Base-by-base conservation (phyloP, 2,113 vertebrate species). In the Lanius collurio region DNA sequence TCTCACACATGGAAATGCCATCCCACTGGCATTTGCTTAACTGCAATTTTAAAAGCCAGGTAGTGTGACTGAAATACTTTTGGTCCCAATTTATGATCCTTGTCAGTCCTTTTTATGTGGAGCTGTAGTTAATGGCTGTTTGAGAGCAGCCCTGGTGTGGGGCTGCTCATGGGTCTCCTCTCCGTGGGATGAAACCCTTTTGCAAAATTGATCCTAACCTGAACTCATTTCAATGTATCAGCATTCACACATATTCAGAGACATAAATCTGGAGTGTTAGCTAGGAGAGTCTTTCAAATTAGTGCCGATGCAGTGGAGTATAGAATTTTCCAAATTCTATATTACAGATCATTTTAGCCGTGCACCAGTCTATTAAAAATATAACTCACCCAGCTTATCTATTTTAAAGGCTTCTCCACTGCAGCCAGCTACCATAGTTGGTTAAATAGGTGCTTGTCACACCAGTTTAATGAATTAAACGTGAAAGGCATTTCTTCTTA, bases 391-490 rank as follows among this genome's bases (percentile, higher is more conserved):
- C 57, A 89, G 42, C 90, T 85, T 83, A 90, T 93, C 80, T 95
- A 55, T 92, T 95, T 76, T 87, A 96, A 96, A 88, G 31, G 78
- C 90, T 96, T 97, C 80, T 70, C 87, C 77, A 30, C 53, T 86
- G 84, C 92, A 95, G 88, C 37, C 93, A 90, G 92, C 24, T n/a
- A 75, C 63, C 71, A 28, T 23, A 84, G 91, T 83, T 89, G 95
- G 92, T 97, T 97, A 97, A 96, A 96, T 90, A 95, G 91, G 82
- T 85, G 87, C 84, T 93, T 59, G 57, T 70, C 95, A 94, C 88
- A 88, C 78, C 85, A 84, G 50, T 87, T 94, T 94, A 94, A 97
- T 83, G 91, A 97, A 97, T 97, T 95, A 90, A 90, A 97, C 59
- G 68, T 96, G 84, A 89, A 96, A 95, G 44, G 78, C 85, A 81